Evolutionary conservation across 2,113 vertebrate species (phyloP).

Genomic region (Dasyornis broadbenti): DNA sequence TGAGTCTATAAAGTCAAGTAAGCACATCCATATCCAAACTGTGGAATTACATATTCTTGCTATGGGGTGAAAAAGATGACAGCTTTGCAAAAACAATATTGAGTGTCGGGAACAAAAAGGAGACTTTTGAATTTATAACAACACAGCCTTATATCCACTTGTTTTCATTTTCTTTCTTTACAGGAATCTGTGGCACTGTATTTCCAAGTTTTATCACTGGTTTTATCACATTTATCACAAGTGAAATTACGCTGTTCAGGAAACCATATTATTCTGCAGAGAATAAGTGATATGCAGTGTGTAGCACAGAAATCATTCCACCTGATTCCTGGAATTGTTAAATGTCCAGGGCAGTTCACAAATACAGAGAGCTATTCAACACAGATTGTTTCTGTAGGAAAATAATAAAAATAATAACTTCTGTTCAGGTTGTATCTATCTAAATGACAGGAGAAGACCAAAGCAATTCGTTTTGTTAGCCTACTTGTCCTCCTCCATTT

Average conservation of each 20-base stretch:
- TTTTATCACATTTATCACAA: not conserved
- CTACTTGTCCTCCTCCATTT: not conserved
- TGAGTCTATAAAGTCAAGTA: not conserved
- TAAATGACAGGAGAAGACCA: not conserved
- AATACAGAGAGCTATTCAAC: not conserved
- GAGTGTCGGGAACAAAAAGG: not conserved
- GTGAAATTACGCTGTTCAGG: not conserved
- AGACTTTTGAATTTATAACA: not conserved
- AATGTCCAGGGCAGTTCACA: not conserved
- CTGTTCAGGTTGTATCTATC: not conserved
- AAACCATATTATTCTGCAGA: not conserved
- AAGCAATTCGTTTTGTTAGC: not conserved
- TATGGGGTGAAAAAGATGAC: not conserved
- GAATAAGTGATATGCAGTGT: not conserved
- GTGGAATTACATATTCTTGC: not conserved
- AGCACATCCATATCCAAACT: not conserved
- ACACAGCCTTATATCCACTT: not conserved
- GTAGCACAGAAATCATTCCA: not conserved
- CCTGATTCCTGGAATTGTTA: not conserved
- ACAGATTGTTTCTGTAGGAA: not conserved
- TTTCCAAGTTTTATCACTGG: not conserved
- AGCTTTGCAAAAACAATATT: not conserved
- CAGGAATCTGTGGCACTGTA: not conserved
- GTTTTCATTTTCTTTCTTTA: not conserved
- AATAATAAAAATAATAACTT: not conserved